Conservation (phyloP, 2,113 vertebrate species). For the Gambusia affinis region DNA sequence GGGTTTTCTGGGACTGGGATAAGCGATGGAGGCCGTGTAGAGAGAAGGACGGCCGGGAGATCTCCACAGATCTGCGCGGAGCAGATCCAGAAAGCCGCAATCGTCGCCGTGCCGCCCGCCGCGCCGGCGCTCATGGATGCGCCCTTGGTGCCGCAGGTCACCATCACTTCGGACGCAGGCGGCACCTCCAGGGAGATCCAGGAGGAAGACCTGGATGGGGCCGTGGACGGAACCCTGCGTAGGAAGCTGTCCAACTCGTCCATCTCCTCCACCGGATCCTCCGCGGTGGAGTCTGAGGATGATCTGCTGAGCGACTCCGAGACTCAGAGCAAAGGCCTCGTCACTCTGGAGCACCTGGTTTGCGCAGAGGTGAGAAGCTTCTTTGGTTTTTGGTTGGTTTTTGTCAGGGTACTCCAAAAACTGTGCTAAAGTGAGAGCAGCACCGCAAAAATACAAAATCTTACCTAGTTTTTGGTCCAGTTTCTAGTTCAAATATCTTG, state of each 20-base stretch:
- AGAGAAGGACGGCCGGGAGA: constrained; percentile 70
- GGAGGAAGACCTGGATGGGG: constrained; percentile 78
- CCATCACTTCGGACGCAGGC: constrained; percentile 89
- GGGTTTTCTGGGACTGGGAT: constrained; percentile 53
- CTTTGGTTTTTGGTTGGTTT: background rate
- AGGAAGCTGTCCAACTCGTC: constrained; percentile 93
- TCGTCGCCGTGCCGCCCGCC: constrained; percentile 55
- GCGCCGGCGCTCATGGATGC: constrained; percentile 63
- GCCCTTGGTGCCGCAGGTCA: constrained; percentile 88
- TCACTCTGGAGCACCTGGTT: constrained; percentile 88
- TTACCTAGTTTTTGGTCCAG: no score
- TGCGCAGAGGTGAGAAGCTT: constrained; percentile 80
- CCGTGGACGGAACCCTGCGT: constrained; percentile 78
- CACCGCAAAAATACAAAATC: no score
- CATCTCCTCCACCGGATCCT: constrained; percentile 94
- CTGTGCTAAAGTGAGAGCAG: no score
- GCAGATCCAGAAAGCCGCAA: constrained; percentile 47
- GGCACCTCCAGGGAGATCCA: constrained; percentile 78
- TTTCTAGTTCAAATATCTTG: no score
- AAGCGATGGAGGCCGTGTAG: constrained; percentile 63
- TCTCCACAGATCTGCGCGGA: constrained; percentile 69
- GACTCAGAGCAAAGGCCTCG: constrained; percentile 91
- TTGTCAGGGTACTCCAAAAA: no score
- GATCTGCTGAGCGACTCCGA: constrained; percentile 94
- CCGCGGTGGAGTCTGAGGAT: constrained; percentile 92